Percentiles rank a stretch among this genome's conserved stretches.
These are phyloP conservation scores for Leptarthrus brevirostris DNA, from an alignment of 2,888 invertebrate genomes.

Conservation along the genomic window DNA sequence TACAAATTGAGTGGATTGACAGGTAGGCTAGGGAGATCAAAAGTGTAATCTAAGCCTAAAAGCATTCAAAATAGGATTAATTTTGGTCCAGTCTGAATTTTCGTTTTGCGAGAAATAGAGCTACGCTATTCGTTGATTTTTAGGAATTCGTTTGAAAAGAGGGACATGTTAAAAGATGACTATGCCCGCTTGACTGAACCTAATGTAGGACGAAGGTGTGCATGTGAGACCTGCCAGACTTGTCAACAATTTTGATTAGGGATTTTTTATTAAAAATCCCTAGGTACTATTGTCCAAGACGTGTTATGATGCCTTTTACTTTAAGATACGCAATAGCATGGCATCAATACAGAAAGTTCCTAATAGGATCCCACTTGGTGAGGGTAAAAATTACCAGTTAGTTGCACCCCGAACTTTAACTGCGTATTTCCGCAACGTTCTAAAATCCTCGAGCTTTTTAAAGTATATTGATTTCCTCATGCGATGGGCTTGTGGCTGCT, in stretches of 20 bases:
- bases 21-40: neutral
- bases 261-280: neutral
- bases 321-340: neutral
- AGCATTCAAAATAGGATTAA: neutral
- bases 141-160: neutral
- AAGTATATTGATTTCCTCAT: constrained; percentile 34
- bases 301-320: too few relatives aligned
- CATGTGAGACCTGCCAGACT: neutral
- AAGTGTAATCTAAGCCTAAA: neutral
- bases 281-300: too few relatives aligned
- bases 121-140: neutral
- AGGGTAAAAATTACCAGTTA: neutral
- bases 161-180: neutral
- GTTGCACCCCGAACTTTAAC: neutral
- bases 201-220: too few relatives aligned
- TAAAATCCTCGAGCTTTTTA: neutral
- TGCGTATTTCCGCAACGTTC: too few relatives aligned
- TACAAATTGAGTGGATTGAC: neutral
- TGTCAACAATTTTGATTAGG: neutral
- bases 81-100: neutral
- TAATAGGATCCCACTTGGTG: neutral
- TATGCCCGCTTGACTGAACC: too few relatives aligned
- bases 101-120: neutral
- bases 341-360: neutral
- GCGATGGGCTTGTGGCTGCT: constrained; percentile 36